These are phyloP conservation scores for Drosophila cognata DNA, from an alignment of 2,888 invertebrate species.

Conservation along the genomic window DNA sequence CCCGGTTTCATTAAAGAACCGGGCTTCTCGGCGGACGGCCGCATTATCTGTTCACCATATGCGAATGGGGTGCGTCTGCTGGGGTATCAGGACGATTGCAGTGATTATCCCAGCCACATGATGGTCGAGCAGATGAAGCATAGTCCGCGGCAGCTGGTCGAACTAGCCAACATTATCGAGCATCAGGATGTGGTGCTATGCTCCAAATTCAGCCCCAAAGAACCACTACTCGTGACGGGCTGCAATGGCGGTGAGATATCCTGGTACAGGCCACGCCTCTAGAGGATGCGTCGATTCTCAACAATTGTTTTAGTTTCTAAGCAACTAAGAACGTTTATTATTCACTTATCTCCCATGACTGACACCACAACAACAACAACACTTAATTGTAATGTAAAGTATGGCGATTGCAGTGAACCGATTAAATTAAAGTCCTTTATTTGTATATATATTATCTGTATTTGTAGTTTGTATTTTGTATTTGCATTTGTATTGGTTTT, in stretches of 20 bases:
- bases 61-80: constrained; percentile 94
- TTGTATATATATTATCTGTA: constrained; percentile 31
- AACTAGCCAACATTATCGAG: constrained; percentile 89
- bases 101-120: constrained; percentile 88
- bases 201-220: constrained; percentile 94
- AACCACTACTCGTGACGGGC: constrained; percentile 94
- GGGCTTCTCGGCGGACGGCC: constrained; percentile 95
- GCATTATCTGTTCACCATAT: constrained; percentile 95
- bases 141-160: constrained; percentile 85
- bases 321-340: constrained; percentile 11
- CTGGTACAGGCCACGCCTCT: constrained; percentile 92
- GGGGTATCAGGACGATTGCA: constrained; percentile 91
- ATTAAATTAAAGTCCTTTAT: constrained; percentile 55
- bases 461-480: constrained; percentile 7
- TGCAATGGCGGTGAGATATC: constrained; percentile 95
- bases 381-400: constrained; percentile 23
- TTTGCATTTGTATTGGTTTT: constrained; percentile 7
- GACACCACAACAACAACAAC: not conserved
- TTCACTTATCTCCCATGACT: not conserved
- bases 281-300: constrained; percentile 18
- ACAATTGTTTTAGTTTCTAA: constrained; percentile 18
- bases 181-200: constrained; percentile 94
- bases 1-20: constrained; percentile 97
- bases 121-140: constrained; percentile 85
- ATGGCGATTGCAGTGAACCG: constrained; percentile 37